Base-by-base conservation (phyloP, 2,888 invertebrate species). In the Pseudoips prasinana region DNA sequence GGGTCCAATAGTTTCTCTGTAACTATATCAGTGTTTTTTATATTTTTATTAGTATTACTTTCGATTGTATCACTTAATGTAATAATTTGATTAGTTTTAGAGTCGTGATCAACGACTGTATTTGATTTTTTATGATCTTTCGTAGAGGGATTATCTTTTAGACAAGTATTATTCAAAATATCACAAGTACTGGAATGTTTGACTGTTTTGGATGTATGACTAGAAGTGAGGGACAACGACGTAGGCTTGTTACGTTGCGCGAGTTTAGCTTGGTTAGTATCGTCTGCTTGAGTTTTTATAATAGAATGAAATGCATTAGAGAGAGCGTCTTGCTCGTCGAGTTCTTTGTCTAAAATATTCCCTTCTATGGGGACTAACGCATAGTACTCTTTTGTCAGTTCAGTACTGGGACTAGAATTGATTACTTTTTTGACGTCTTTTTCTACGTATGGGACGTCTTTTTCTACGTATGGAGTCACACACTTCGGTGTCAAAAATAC, bases 311-410 rank as follows among this genome's bases (percentile, higher is more conserved):
- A 90, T 27, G 89, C 89, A 61, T 76, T 74, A 23, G 88, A 87
- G 22, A 90, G 70, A 25, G 74, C 84, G 60, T 90, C 90, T 63
- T 90, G 90, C 64, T 90, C 90, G 14, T 72, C 80, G 8, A 90
- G 73, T 63, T 90, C 90, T 58, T 81, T 84, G 27, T 90, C 90
- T 50, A 90, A 60, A 42, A 82, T 65, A 39, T 73, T 74, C 18
- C 67, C 66, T 29, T 85, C 84, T 43, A 81, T 74, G 11, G 81
- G 79, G 22, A 81, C 79, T 46, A 81, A 53, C 25, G 80, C 78
- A 60, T 86, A 84, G 45, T 84, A 86, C 54, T 85, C 82, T 58
- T 74, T 84, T 24, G 71, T 83, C 34, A 85, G 47, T 46, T 84
- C 84, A 22, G 76, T 84, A 41, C 77, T 83, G 17, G 83, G 84